These are phyloP conservation scores for Colostygia pectinataria DNA, from an alignment of 2,888 invertebrate genomes.

Conservation along the genomic window DNA sequence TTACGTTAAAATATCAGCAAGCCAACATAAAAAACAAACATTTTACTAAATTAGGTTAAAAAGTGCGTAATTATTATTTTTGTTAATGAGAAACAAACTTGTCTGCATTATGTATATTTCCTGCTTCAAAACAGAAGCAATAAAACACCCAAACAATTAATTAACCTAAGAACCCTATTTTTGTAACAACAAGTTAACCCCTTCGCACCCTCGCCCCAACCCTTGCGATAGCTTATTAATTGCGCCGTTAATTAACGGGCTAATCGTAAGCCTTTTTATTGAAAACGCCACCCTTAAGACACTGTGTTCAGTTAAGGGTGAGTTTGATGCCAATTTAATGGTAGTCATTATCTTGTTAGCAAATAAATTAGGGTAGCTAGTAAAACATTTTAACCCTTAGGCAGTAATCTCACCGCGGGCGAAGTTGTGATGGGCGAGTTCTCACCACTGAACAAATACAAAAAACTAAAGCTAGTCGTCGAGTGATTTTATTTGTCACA, in stretches of 20 bases:
- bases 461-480: no score
- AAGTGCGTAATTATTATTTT: no score
- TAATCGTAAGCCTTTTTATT: slow-evolving; percentile 38
- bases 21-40: no score
- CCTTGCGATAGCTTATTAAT: slow-evolving; percentile 33
- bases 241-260: slow-evolving; percentile 34
- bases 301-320: slow-evolving; percentile 3
- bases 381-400: no score
- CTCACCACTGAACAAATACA: no score
- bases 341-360: slow-evolving; percentile 1
- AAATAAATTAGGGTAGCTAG: no score
- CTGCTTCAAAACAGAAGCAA: slow-evolving; percentile 6
- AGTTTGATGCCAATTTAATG: slow-evolving; percentile 4
- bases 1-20: no score
- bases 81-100: neutral
- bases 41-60: no score
- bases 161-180: slow-evolving; percentile 11
- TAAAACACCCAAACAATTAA: slow-evolving; percentile 17
- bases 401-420: no score
- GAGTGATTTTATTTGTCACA: no score
- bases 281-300: slow-evolving; percentile 25
- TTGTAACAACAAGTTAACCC: slow-evolving; percentile 17
- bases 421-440: no score
- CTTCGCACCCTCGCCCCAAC: slow-evolving; percentile 4
- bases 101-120: neutral